phyloP scores from a whole-genome alignment of 1,140 invertebrate species.

The Myzus persicae region DNA sequence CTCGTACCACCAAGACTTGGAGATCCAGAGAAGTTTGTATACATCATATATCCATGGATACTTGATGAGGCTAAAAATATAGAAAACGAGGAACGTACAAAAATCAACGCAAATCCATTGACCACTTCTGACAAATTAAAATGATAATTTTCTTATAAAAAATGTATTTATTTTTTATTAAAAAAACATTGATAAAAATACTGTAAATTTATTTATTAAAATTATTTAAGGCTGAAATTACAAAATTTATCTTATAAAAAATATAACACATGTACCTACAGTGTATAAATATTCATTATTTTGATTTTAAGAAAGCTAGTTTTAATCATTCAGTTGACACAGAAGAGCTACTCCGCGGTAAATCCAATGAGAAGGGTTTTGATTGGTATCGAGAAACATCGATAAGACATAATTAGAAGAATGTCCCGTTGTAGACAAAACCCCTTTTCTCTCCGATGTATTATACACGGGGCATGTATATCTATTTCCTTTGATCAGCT shows the following conservation, averaged over 20 bases:
- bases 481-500: conserved; percentile 66
- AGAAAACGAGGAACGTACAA: neutral
- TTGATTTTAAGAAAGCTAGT: neutral
- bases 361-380: conserved; percentile 82
- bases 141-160: neutral
- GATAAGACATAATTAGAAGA: conserved; percentile 90
- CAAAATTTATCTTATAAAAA: neutral
- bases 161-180: conserved; percentile 9
- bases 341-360: conserved; percentile 85
- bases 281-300: neutral
- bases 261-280: neutral
- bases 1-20: neutral
- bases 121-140: neutral
- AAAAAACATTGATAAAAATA: neutral
- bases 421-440: conserved; percentile 87
- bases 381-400: conserved; percentile 76
- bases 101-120: neutral
- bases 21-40: conserved; percentile 29
- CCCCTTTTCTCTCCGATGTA: conserved; percentile 83
- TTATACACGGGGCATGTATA: conserved; percentile 89
- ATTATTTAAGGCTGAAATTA: neutral
- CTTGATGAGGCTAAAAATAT: conserved; percentile 7
- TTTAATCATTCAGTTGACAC: conserved; percentile 79
- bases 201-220: no score
- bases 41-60: conserved; percentile 16